phyloP scores from a whole-genome alignment of 2,113 vertebrate genomes.

The Tamias sibiricus region DNA sequence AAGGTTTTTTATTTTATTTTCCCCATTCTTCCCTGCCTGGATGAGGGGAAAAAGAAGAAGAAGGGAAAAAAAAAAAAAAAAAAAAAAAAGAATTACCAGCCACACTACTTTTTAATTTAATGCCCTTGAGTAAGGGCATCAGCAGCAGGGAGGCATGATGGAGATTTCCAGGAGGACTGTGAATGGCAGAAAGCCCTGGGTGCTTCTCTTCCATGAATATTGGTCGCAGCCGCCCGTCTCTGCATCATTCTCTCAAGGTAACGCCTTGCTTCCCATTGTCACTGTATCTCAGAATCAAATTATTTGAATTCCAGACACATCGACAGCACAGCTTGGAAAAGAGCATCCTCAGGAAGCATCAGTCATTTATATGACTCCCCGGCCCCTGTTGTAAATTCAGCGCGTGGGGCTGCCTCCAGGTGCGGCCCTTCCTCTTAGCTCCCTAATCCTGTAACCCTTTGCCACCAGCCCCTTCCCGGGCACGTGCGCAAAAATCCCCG shows the following conservation, averaged over 20 bases:
- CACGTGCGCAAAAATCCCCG: neutral
- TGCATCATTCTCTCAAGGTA: constrained; percentile 83
- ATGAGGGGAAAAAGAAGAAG: constrained; percentile 66
- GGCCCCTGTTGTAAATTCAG: constrained; percentile 84
- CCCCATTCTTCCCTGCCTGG: constrained; percentile 83
- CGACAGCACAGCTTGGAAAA: constrained; percentile 84
- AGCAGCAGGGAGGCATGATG: constrained; percentile 64
- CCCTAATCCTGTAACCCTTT: constrained; percentile 73
- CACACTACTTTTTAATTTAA: constrained; percentile 84
- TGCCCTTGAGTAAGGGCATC: constrained; percentile 85
- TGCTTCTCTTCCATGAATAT: constrained; percentile 52
- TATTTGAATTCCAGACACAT: constrained; percentile 89
- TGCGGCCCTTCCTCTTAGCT: constrained; percentile 78
- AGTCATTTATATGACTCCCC: constrained; percentile 88
- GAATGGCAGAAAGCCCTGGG: constrained; percentile 70
- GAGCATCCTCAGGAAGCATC: constrained; percentile 84
- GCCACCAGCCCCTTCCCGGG: neutral
- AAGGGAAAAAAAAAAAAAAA: no score
- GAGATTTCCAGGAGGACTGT: constrained; percentile 68
- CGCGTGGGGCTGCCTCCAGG: constrained; percentile 80
- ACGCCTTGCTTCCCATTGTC: constrained; percentile 82
- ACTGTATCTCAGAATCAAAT: constrained; percentile 84
- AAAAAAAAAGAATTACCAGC: constrained; percentile 80
- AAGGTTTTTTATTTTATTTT: constrained; percentile 83
- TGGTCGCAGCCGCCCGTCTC: constrained; percentile 79